Percentiles rank a stretch among this genome's conserved stretches.
phyloP scores from a whole-genome alignment of 2,797 vertebrate genomes.

The Tenualosa ilisha region DNA sequence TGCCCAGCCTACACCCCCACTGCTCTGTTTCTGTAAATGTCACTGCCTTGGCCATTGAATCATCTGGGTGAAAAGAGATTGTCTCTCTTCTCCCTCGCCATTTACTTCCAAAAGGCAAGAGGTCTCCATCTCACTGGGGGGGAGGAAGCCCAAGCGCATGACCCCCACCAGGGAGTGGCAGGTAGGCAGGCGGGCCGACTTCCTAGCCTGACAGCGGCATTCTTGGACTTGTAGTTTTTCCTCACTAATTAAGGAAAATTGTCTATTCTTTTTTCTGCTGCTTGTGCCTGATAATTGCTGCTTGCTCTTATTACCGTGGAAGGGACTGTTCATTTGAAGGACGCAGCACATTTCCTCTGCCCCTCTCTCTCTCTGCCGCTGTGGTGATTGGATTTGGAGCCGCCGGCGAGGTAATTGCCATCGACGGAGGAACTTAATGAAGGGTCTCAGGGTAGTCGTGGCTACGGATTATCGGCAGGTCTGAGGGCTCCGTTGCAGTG shows the following conservation, averaged over 20 bases:
- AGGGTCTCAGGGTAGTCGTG: conserved; percentile 23
- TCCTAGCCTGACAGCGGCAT: neutral
- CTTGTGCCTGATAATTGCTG: neutral
- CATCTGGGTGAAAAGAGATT: conserved; percentile 43
- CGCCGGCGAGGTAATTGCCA: neutral
- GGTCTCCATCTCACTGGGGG: conserved; percentile 27
- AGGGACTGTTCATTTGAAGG: conserved; percentile 9
- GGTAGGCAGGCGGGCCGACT: neutral
- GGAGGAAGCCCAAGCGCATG: neutral
- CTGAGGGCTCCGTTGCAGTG: conserved; percentile 26
- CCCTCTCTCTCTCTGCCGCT: conserved; percentile 27
- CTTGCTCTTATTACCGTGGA: neutral
- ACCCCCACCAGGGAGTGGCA: conserved; percentile 7
- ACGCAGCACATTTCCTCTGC: neutral
- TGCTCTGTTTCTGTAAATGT: conserved; percentile 49
- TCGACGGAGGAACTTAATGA: conserved; percentile 25
- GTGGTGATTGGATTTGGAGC: conserved; percentile 14
- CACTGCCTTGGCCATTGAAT: conserved; percentile 46
- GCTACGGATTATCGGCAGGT: conserved; percentile 36
- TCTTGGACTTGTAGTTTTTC: conserved; percentile 24
- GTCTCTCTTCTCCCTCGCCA: neutral
- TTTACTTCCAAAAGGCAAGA: conserved; percentile 31
- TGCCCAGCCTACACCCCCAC: conserved; percentile 1
- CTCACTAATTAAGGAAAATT: conserved; percentile 37
- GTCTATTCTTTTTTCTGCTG: neutral